Evolutionary conservation across 1,140 invertebrate genomes (phyloP).

Genomic region (Spodoptera litura): DNA sequence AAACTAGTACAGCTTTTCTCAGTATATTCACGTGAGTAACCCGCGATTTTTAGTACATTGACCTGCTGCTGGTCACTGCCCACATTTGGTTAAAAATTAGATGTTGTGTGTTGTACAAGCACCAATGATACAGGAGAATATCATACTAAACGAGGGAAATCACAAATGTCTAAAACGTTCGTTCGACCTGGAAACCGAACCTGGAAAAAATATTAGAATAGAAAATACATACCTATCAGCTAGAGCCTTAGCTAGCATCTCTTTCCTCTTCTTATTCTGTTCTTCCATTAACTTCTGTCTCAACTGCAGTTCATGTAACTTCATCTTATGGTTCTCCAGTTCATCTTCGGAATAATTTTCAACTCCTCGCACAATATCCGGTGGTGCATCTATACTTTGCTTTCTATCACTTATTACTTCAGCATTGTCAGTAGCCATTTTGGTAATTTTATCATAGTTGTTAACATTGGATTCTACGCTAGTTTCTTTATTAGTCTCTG

Average conservation of each 20-base stretch:
- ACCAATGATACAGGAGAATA: no score
- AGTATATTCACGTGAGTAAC: no score
- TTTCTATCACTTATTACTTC: conserved; percentile 57
- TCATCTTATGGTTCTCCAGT: conserved; percentile 70
- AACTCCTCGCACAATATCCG: conserved; percentile 74
- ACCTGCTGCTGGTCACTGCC: no score
- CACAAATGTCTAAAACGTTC: no score
- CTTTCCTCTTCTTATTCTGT: conserved; percentile 91
- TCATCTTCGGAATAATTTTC: conserved; percentile 78
- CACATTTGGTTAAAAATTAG: no score
- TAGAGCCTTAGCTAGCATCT: conserved; percentile 90
- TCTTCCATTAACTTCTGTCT: conserved; percentile 92
- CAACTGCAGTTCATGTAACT: conserved; percentile 89
- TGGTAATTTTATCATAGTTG: conserved; percentile 42
- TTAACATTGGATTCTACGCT: conserved; percentile 30
- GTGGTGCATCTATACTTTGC: conserved; percentile 58
- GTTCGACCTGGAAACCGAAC: no score
- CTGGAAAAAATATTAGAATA: no score
- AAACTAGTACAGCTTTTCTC: no score
- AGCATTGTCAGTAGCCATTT: conserved; percentile 52
- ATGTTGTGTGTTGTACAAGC: no score
- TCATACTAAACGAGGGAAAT: no score
- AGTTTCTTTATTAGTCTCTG: conserved; percentile 44
- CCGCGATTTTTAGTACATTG: no score
- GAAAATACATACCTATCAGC: conserved; percentile 87